Percentiles rank a stretch among this genome's conserved stretches.
phyloP scores from a whole-genome alignment of 1,140 invertebrate genomes.

The Lordiphosa stackelbergi region DNA sequence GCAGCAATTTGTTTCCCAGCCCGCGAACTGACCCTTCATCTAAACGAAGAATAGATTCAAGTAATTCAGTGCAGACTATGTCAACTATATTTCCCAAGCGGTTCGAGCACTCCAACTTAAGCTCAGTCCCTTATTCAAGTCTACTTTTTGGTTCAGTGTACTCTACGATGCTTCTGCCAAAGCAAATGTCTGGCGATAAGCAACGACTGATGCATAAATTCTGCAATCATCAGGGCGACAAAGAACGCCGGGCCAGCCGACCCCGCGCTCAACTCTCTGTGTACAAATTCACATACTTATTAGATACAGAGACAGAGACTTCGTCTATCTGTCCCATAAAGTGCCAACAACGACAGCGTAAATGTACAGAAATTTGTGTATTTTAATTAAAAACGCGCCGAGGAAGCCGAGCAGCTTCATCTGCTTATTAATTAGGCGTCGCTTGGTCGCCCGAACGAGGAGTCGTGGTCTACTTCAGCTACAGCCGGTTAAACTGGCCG shows the following conservation, averaged over 20 bases:
- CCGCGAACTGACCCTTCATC: too few relatives aligned
- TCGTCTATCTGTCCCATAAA: slow-evolving; percentile 46
- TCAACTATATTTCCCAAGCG: too few relatives aligned
- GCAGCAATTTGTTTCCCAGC: too few relatives aligned
- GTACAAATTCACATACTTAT: slow-evolving; percentile 15
- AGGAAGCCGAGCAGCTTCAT: slow-evolving; percentile 58
- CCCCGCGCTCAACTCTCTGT: neutral
- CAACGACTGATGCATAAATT: slow-evolving; percentile 43
- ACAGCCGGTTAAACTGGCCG: slow-evolving; percentile 44
- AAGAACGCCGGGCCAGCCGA: slow-evolving; percentile 16
- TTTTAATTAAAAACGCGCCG: slow-evolving; percentile 71
- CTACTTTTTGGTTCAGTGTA: neutral
- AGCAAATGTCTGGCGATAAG: slow-evolving; percentile 31
- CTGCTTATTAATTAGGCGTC: slow-evolving; percentile 70
- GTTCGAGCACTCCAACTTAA: neutral
- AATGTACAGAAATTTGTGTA: slow-evolving; percentile 71
- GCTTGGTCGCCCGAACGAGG: slow-evolving; percentile 24
- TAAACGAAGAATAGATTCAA: too few relatives aligned
- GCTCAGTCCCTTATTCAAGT: too few relatives aligned
- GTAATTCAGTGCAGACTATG: too few relatives aligned
- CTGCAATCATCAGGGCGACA: slow-evolving; percentile 48
- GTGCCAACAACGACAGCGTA: slow-evolving; percentile 46
- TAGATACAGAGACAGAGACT: slow-evolving; percentile 23
- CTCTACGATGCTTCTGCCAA: slow-evolving; percentile 3
- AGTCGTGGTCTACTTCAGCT: slow-evolving; percentile 38